Evolutionary conservation across 2,888 invertebrate species (phyloP).

Genomic region (Melangyna quadrimaculata): DNA sequence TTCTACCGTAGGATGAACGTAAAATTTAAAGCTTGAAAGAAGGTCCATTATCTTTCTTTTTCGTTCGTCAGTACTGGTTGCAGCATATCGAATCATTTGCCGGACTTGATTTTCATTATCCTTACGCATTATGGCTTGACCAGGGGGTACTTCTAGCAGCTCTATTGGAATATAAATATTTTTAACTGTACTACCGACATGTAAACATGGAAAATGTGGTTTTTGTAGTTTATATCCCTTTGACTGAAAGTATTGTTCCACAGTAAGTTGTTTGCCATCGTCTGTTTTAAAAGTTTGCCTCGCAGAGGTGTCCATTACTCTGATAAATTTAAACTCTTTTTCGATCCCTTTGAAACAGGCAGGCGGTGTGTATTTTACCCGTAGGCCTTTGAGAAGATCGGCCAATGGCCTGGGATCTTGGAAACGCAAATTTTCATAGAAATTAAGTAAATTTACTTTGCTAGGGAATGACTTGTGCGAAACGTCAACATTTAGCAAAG

Average conservation of each 20-base stretch:
- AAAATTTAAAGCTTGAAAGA: conserved; percentile 75
- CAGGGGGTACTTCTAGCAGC: conserved; percentile 88
- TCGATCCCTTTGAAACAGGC: conserved; percentile 72
- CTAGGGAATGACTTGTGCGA: conserved; percentile 91
- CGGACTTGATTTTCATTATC: conserved; percentile 91
- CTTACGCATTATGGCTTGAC: conserved; percentile 88
- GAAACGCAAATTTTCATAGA: background rate
- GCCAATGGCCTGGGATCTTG: background rate
- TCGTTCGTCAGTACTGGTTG: conserved; percentile 89
- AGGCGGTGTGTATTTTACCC: conserved; percentile 77
- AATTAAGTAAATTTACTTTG: conserved; percentile 57
- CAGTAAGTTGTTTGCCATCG: conserved; percentile 77
- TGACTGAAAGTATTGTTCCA: conserved; percentile 77
- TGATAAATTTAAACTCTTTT: conserved; percentile 75
- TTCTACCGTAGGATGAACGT: conserved; percentile 83
- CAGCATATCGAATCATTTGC: conserved; percentile 93
- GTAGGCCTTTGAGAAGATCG: conserved; percentile 75
- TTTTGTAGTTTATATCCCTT: conserved; percentile 81
- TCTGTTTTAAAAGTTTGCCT: conserved; percentile 78
- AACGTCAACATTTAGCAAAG: conserved; percentile 95
- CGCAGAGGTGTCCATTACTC: conserved; percentile 76
- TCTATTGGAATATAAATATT: conserved; percentile 92
- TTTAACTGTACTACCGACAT: conserved; percentile 87
- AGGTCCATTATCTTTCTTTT: conserved; percentile 89
- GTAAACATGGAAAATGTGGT: conserved; percentile 90